A percentile compares a stretch with the other conserved stretches of the same genome.
Evolutionary conservation across 1,140 invertebrate genomes (phyloP).

Genomic region (Charaxes varanes): DNA sequence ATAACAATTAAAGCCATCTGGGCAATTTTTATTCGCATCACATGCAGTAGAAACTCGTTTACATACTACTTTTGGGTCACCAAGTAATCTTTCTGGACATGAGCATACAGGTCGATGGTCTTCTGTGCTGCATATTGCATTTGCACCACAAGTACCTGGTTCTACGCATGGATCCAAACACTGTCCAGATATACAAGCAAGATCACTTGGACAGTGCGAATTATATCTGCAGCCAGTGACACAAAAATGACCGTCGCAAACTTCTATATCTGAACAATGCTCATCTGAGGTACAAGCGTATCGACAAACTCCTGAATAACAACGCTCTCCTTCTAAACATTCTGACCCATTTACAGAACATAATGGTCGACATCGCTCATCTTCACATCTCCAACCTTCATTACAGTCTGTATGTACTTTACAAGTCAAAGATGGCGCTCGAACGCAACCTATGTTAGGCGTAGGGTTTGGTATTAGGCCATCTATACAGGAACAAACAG

Average conservation of each 20-base stretch:
- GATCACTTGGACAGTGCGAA: constrained; percentile 80
- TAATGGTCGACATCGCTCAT: constrained; percentile 81
- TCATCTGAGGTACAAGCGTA: constrained; percentile 85
- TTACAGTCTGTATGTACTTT: constrained; percentile 83
- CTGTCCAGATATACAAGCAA: constrained; percentile 83
- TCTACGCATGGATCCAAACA: constrained; percentile 84
- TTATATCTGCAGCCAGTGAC: constrained; percentile 87
- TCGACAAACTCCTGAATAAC: constrained; percentile 81
- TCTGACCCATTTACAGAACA: constrained; percentile 84
- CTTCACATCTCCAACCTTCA: constrained; percentile 80
- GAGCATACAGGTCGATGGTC: constrained; percentile 84
- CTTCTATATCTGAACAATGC: constrained; percentile 87
- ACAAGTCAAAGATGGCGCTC: constrained; percentile 82
- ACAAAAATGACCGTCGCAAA: constrained; percentile 88
- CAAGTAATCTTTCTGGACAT: constrained; percentile 82
- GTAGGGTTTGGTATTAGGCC: constrained; percentile 90
- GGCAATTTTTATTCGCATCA: constrained; percentile 78
- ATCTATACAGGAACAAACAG: constrained; percentile 84
- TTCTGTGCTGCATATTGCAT: constrained; percentile 81
- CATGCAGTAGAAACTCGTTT: constrained; percentile 80
- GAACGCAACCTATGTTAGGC: constrained; percentile 86
- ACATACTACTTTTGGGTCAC: constrained; percentile 84
- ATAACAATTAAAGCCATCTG: constrained; percentile 80
- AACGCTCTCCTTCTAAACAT: constrained; percentile 89
- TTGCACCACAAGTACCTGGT: constrained; percentile 88